These are phyloP conservation scores for Neotoxoptera formosana DNA, from an alignment of 1,140 invertebrate genomes.

Conservation along the genomic window DNA sequence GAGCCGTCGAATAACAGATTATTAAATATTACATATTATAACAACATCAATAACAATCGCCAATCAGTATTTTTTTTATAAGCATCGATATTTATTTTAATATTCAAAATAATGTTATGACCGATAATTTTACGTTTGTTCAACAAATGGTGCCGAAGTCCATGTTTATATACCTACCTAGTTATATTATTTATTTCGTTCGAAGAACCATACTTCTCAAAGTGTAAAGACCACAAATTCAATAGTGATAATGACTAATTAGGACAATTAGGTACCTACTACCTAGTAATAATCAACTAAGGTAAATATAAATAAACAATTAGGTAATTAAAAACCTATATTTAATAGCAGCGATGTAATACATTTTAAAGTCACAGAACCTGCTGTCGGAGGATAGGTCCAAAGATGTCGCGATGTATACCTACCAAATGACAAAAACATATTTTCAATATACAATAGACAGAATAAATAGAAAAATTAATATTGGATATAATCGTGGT, in stretches of 20 bases:
- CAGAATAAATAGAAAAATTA: background rate
- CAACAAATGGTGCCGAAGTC: background rate
- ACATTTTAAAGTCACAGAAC: no score
- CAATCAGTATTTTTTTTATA: background rate
- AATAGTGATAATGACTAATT: background rate
- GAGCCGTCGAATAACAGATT: no score
- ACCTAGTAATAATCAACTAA: background rate
- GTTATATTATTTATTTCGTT: background rate
- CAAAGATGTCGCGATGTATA: background rate
- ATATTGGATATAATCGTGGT: background rate
- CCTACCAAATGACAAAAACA: background rate
- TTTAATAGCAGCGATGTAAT: background rate
- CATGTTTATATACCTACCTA: no score
- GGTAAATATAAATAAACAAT: background rate
- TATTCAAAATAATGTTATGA: background rate
- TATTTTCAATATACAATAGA: background rate
- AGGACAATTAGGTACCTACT: background rate
- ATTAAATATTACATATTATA: background rate
- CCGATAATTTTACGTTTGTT: background rate
- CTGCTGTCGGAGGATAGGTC: background rate
- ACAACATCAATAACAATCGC: no score
- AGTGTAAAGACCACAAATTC: background rate
- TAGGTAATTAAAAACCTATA: no score
- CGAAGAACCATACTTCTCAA: background rate
- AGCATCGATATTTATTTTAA: background rate